Evolutionary conservation across 1,140 invertebrate species (phyloP).

Genomic region (Diorhabda carinulata): DNA sequence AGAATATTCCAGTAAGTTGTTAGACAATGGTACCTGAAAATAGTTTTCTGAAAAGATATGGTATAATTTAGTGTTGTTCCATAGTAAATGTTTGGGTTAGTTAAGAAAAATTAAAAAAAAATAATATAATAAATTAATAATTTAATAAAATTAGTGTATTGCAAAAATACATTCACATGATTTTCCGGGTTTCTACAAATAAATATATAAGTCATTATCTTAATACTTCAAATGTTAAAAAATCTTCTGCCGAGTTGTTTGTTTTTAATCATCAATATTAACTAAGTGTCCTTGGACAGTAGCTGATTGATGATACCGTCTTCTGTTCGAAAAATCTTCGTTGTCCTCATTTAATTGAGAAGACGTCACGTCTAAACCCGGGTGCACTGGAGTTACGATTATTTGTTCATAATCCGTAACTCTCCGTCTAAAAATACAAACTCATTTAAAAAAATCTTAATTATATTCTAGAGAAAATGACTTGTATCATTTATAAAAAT

Average conservation of each 20-base stretch:
- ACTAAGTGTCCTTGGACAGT: constrained; percentile 75
- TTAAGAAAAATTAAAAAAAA: neutral
- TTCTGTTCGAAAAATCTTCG: constrained; percentile 85
- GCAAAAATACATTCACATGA: constrained; percentile 3
- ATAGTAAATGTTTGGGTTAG: neutral
- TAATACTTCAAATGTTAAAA: neutral
- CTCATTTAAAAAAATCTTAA: neutral
- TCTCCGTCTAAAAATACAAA: constrained; percentile 57
- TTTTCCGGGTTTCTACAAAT: neutral
- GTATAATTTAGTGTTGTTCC: neutral
- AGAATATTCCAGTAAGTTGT: neutral
- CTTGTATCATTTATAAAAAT: neutral
- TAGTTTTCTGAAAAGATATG: neutral
- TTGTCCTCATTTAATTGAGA: constrained; percentile 92
- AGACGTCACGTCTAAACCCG: constrained; percentile 74
- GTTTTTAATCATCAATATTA: constrained; percentile 52
- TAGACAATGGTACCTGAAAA: neutral
- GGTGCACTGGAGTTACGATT: constrained; percentile 81
- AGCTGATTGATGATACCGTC: constrained; percentile 87
- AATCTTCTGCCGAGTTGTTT: neutral
- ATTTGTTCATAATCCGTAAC: constrained; percentile 83
- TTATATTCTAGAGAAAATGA: too few relatives aligned
- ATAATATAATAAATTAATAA: constrained; percentile 4
- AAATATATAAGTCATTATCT: neutral
- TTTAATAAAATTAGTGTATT: constrained; percentile 9